Percentiles rank a stretch among this genome's conserved stretches.
Evolutionary conservation across 2,113 vertebrate genomes (phyloP).

Genomic region (Bos javanicus): DNA sequence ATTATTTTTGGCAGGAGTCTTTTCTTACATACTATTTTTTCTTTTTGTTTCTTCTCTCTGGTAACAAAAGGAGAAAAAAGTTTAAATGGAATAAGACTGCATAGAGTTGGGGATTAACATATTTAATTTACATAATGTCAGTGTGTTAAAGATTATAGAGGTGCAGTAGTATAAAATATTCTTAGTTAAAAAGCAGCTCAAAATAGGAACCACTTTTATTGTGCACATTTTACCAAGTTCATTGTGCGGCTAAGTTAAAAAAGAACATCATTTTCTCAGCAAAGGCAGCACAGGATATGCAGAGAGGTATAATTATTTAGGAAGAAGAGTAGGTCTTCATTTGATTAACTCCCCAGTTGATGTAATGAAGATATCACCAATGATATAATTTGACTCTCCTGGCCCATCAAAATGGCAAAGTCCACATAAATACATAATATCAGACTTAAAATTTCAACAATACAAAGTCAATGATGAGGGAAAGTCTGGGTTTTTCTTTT

Average conservation of each 20-base stretch:
- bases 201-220: slow-evolving; percentile 67
- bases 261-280: slow-evolving; percentile 43
- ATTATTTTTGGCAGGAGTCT: slow-evolving; percentile 69
- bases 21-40: slow-evolving; percentile 45
- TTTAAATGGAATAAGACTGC: slow-evolving; percentile 65
- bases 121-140: slow-evolving; percentile 77
- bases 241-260: slow-evolving; percentile 63
- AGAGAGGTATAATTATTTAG: slow-evolving; percentile 46
- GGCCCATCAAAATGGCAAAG: not conserved
- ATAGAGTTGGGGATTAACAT: slow-evolving; percentile 69
- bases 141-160: slow-evolving; percentile 67
- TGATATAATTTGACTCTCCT: slow-evolving; percentile 27
- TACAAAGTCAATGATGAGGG: not conserved
- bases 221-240: slow-evolving; percentile 54
- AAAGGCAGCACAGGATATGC: not conserved
- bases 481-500: not conserved
- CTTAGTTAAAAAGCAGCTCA: slow-evolving; percentile 66
- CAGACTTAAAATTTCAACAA: not conserved
- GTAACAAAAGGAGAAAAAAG: slow-evolving; percentile 60
- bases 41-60: slow-evolving; percentile 50
- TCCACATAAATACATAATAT: not conserved
- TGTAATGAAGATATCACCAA: not conserved
- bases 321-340: not conserved
- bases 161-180: slow-evolving; percentile 71
- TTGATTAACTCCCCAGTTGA: not conserved